Conservation (phyloP, 2,797 vertebrate species). For the Schizopygopsis malacanthus region DNA sequence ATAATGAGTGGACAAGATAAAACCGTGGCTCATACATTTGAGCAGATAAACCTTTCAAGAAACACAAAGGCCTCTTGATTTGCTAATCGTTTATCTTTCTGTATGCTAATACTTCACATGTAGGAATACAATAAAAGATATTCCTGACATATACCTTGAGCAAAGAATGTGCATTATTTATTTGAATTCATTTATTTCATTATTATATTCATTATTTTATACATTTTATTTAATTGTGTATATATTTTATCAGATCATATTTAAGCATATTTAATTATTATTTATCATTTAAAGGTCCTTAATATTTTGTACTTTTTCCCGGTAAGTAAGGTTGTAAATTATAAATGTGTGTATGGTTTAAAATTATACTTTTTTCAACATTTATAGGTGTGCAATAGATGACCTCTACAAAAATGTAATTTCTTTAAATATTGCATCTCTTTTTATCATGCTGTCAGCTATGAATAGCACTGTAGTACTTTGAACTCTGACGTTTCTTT, state of each 20-base stretch:
- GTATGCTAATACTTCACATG: not conserved
- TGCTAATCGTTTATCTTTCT: not conserved
- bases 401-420: no score
- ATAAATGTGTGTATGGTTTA: not conserved
- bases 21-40: not conserved
- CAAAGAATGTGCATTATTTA: no score
- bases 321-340: not conserved
- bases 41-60: constrained; percentile 28
- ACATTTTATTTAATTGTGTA: not conserved
- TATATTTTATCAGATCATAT: not conserved
- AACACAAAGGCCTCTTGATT: constrained; percentile 7
- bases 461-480: not conserved
- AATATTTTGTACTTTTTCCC: not conserved
- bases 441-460: not conserved
- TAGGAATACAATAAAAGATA: no score
- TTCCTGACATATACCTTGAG: no score
- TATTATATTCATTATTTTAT: not conserved
- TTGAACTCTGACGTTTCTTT: not conserved
- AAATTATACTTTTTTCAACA: not conserved
- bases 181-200: no score
- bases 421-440: not conserved
- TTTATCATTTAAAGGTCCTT: not conserved
- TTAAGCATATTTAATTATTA: not conserved
- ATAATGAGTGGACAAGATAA: not conserved
- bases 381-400: not conserved